Percentiles rank a stretch among this genome's conserved stretches.
Conservation (phyloP, 2,888 invertebrate genomes). For the Eristalinus sepulchralis region DNA sequence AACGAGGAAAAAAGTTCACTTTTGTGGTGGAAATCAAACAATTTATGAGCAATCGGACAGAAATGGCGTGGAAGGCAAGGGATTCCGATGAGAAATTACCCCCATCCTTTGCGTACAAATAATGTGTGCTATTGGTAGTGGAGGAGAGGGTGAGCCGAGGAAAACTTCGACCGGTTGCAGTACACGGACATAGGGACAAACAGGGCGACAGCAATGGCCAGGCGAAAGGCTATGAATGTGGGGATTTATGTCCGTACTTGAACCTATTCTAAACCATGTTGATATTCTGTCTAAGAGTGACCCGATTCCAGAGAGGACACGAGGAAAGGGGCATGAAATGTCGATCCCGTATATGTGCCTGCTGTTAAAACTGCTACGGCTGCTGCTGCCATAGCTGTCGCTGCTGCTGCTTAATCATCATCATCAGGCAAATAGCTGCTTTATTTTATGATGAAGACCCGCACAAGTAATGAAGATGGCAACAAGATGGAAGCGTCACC, state of each 20-base stretch:
- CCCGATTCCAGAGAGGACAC: constrained; percentile 32
- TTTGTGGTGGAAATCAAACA: constrained; percentile 1
- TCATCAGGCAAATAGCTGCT: constrained; percentile 55
- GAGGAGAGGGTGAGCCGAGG: not conserved
- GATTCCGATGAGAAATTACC: constrained; percentile 3
- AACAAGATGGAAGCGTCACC: constrained; percentile 44
- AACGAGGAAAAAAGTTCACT: not conserved
- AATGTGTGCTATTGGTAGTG: not conserved
- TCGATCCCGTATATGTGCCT: constrained; percentile 27
- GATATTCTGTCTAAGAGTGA: constrained; percentile 38
- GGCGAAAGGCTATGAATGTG: constrained; percentile 14
- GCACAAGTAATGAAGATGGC: constrained; percentile 55
- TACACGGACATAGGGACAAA: too few species aligned
- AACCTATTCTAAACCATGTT: constrained; percentile 29
- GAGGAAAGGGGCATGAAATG: constrained; percentile 31
- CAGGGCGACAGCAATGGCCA: too few species aligned
- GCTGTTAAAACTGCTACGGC: not conserved
- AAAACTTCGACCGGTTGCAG: too few species aligned
- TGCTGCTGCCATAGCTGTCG: not conserved
- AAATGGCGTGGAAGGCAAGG: constrained; percentile 39
- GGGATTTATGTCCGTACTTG: constrained; percentile 28
- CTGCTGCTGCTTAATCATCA: constrained; percentile 42
- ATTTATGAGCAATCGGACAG: constrained; percentile 58
- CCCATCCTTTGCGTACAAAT: not conserved
- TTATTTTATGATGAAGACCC: constrained; percentile 55